These are phyloP conservation scores for Operophtera brumata DNA, from an alignment of 2,888 invertebrate species.

Conservation along the genomic window DNA sequence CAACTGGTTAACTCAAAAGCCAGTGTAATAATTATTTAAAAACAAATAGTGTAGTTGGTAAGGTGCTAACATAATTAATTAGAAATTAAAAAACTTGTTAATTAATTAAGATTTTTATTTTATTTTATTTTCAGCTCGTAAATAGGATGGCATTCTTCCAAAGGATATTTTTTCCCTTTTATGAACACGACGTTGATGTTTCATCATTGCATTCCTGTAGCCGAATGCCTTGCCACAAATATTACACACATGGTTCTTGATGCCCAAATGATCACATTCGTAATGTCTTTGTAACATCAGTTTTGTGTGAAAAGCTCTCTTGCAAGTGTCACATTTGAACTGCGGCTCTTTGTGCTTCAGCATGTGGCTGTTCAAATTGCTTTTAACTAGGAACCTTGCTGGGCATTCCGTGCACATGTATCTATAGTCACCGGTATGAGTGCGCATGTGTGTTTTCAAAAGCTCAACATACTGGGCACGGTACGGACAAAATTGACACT, in stretches of 20 bases:
- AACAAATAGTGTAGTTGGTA: too few species aligned
- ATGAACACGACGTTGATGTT: slow-evolving; percentile 58
- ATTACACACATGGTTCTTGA: slow-evolving; percentile 58
- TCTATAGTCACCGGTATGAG: slow-evolving; percentile 53
- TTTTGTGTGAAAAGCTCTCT: slow-evolving; percentile 53
- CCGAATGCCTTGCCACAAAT: slow-evolving; percentile 61
- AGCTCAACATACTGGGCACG: slow-evolving; percentile 49
- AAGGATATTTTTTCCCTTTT: slow-evolving; percentile 51
- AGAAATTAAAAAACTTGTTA: too few species aligned
- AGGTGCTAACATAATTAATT: too few species aligned
- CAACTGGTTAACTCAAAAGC: too few species aligned
- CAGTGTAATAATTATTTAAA: too few species aligned
- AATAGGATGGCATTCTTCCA: slow-evolving; percentile 51
- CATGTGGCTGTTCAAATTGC: slow-evolving; percentile 57
- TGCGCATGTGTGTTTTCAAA: slow-evolving; percentile 54
- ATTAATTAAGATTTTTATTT: too few species aligned
- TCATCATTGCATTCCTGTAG: slow-evolving; percentile 60
- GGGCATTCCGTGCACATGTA: slow-evolving; percentile 64
- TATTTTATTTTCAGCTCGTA: slow-evolving; percentile 37
- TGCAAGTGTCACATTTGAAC: slow-evolving; percentile 54
- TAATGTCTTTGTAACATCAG: slow-evolving; percentile 49
- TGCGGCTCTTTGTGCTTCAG: slow-evolving; percentile 55
- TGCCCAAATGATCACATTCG: slow-evolving; percentile 58
- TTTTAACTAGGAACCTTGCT: slow-evolving; percentile 53
- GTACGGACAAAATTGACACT: slow-evolving; percentile 57